phyloP scores from a whole-genome alignment of 2,113 vertebrate genomes.

The Cranoglanis bouderius region DNA sequence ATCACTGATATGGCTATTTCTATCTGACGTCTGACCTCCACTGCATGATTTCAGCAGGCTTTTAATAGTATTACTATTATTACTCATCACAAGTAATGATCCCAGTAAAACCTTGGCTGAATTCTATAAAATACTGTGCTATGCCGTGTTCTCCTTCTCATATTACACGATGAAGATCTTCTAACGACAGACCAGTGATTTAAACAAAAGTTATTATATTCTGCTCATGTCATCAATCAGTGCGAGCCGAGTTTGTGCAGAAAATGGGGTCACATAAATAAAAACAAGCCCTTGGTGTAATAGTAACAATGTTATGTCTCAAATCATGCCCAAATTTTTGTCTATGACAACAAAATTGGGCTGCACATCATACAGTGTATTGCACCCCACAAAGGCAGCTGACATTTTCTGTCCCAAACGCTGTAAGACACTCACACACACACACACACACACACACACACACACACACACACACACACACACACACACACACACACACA shows the following conservation, averaged over 20 bases:
- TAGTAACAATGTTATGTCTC: background rate
- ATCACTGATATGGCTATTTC: slow-evolving; percentile 67
- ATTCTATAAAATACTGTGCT: background rate
- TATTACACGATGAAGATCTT: background rate
- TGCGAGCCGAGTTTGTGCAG: background rate
- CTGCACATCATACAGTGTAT: background rate
- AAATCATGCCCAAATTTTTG: background rate
- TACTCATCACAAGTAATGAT: background rate
- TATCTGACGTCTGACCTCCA: slow-evolving; percentile 66
- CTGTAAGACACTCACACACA: background rate
- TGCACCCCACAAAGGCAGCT: too few relatives aligned
- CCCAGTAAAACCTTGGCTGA: background rate
- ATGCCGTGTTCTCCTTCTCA: background rate
- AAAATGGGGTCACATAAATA: background rate
- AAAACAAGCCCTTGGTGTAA: background rate
- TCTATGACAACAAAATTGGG: background rate
- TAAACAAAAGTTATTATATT: background rate
- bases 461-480: slow-evolving; percentile 22
- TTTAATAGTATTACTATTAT: background rate
- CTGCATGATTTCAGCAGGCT: background rate
- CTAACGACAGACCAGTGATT: background rate
- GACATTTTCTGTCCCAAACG: background rate
- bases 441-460: slow-evolving; percentile 31
- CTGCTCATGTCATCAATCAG: background rate
- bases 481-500: slow-evolving; percentile 19